Percentiles rank a stretch among this genome's conserved stretches.
These are phyloP conservation scores for Crematogaster levior DNA, from an alignment of 2,888 invertebrate genomes.

Conservation along the genomic window DNA sequence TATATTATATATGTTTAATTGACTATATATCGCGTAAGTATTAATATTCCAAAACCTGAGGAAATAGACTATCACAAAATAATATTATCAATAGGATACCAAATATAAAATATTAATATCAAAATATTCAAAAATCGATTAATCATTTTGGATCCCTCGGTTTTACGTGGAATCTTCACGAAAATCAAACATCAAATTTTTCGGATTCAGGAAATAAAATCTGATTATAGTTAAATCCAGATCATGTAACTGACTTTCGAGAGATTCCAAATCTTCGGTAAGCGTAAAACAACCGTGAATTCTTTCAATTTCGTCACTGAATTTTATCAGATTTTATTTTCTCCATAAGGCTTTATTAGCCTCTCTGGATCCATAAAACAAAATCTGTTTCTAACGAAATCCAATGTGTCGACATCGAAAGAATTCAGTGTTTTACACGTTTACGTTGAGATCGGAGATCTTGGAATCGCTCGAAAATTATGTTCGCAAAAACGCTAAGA, in stretches of 20 bases:
- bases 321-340: too few species aligned
- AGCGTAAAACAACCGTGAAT: too few species aligned
- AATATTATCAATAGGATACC: not conserved
- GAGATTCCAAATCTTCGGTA: too few species aligned
- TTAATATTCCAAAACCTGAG: not conserved
- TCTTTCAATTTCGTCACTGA: too few species aligned
- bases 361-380: too few species aligned
- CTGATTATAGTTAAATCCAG: too few species aligned
- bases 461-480: constrained; percentile 17
- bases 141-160: not conserved
- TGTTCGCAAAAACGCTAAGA: constrained; percentile 1
- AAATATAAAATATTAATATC: not conserved
- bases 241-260: too few species aligned
- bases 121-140: not conserved
- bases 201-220: too few species aligned
- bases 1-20: not conserved
- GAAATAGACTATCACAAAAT: not conserved
- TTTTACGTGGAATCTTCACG: not conserved
- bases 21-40: not conserved
- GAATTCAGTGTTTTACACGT: not conserved
- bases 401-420: not conserved
- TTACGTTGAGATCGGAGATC: not conserved
- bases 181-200: not conserved
- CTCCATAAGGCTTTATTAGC: too few species aligned
- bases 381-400: not conserved